Percentiles rank a stretch among this genome's conserved stretches.
phyloP scores from a whole-genome alignment of 2,888 invertebrate genomes.

The Epinotia ramella region DNA sequence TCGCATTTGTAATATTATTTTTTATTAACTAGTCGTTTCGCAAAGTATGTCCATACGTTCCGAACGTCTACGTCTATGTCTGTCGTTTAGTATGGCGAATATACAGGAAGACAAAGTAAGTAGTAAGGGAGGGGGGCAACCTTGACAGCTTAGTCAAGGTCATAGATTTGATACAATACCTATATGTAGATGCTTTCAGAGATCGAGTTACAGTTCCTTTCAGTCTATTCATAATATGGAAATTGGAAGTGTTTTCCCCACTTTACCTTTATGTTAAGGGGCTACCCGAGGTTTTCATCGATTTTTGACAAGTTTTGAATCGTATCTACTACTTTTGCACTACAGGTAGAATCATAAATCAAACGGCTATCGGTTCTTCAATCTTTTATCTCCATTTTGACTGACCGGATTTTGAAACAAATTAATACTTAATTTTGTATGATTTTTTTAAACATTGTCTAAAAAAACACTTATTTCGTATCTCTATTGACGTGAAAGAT shows the following conservation, averaged over 20 bases:
- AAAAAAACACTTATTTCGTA: too few species aligned
- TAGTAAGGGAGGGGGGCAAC: neutral
- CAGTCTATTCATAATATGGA: neutral
- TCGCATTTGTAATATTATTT: too few species aligned
- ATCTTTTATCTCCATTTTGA: too few species aligned
- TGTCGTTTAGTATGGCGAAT: neutral
- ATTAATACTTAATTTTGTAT: too few species aligned
- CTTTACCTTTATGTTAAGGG: neutral
- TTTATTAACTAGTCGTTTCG: neutral
- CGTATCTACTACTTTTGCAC: too few species aligned
- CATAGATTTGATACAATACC: conserved; percentile 13
- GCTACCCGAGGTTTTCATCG: too few species aligned
- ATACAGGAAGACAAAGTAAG: conserved; percentile 9
- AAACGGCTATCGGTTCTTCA: too few species aligned
- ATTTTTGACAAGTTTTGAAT: too few species aligned
- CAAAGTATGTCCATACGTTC: neutral
- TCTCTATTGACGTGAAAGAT: too few species aligned
- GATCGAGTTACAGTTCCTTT: conserved; percentile 15
- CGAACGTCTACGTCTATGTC: conserved; percentile 5
- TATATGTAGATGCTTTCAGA: conserved; percentile 13
- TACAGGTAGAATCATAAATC: too few species aligned
- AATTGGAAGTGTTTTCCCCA: neutral
- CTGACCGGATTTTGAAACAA: too few species aligned
- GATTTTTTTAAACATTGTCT: too few species aligned
- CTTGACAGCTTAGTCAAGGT: conserved; percentile 33